These are phyloP conservation scores for Pseudorectes ferrugineus DNA, from an alignment of 2,113 vertebrate species.

Conservation along the genomic window DNA sequence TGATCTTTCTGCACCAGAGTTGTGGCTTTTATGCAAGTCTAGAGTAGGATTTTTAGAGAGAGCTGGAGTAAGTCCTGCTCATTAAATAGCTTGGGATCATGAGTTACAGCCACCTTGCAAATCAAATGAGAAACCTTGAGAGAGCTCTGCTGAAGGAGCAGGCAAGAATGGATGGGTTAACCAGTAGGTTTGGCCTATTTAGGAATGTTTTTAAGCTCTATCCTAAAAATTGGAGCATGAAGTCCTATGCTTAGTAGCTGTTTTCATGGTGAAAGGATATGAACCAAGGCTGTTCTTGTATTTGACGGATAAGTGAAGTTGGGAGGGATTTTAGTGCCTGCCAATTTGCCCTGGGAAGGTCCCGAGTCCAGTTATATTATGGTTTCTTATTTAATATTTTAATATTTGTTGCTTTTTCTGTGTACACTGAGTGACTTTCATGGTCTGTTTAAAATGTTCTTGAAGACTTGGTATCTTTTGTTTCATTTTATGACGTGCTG, in stretches of 20 bases:
- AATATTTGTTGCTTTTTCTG: not conserved
- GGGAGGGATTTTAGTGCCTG: not conserved
- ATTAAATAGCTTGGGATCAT: not conserved
- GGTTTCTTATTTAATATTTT: not conserved
- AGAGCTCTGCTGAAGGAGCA: not conserved
- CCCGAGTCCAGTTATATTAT: not conserved
- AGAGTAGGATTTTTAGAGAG: not conserved
- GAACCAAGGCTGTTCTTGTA: not conserved
- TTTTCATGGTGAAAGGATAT: not conserved
- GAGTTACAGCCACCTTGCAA: not conserved
- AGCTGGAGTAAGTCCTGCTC: not conserved
- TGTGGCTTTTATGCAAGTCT: not conserved
- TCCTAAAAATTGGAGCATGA: not conserved
- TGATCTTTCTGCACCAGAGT: not conserved
- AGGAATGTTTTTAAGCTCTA: not conserved
- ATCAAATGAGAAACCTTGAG: not conserved
- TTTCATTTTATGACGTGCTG: not conserved
- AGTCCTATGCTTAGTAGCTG: not conserved
- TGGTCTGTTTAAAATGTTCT: not conserved
- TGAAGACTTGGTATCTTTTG: not conserved
- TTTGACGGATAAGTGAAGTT: not conserved
- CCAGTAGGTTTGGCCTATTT: not conserved
- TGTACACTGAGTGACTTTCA: not conserved
- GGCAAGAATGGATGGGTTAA: not conserved
- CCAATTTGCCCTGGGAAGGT: not conserved